Conservation (phyloP, 1,140 invertebrate genomes). For the Lordiphosa stackelbergi region DNA sequence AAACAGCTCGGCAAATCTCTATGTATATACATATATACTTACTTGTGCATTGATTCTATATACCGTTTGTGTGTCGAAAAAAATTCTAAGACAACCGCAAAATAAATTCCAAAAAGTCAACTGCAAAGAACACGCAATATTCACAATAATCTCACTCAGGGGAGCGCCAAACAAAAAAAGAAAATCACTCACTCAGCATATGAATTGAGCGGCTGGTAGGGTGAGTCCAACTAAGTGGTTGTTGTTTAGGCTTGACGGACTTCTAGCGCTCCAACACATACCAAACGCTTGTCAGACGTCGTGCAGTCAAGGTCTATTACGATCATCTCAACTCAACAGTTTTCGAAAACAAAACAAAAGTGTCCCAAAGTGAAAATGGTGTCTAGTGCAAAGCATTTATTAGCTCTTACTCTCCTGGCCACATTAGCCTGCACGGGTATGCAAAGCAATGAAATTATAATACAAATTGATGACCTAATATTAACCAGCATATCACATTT, state of each 20-base stretch:
- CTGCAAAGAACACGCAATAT: conserved; percentile 23
- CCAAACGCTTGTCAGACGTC: conserved; percentile 26
- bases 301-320: conserved; percentile 32
- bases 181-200: conserved; percentile 13
- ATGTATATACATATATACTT: conserved; percentile 18
- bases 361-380: conserved; percentile 48
- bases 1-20: conserved; percentile 47
- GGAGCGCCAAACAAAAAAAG: conserved; percentile 4
- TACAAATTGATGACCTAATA: neutral
- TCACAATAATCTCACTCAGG: conserved; percentile 16
- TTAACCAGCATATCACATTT: neutral
- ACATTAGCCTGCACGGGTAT: conserved; percentile 57
- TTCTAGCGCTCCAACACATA: conserved; percentile 14
- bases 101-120: conserved; percentile 47
- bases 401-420: conserved; percentile 59
- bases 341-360: conserved; percentile 2
- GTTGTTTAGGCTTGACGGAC: neutral
- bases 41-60: conserved; percentile 5
- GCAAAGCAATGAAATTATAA: neutral
- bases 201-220: conserved; percentile 25
- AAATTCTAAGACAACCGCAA: conserved; percentile 37
- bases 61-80: conserved; percentile 30
- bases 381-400: conserved; percentile 49
- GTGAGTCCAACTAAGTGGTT: conserved; percentile 1
- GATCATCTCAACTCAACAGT: neutral